Percentiles rank a stretch among this genome's conserved stretches.
Conservation (phyloP, 2,888 invertebrate species). For the Stenichneumon culpator region DNA sequence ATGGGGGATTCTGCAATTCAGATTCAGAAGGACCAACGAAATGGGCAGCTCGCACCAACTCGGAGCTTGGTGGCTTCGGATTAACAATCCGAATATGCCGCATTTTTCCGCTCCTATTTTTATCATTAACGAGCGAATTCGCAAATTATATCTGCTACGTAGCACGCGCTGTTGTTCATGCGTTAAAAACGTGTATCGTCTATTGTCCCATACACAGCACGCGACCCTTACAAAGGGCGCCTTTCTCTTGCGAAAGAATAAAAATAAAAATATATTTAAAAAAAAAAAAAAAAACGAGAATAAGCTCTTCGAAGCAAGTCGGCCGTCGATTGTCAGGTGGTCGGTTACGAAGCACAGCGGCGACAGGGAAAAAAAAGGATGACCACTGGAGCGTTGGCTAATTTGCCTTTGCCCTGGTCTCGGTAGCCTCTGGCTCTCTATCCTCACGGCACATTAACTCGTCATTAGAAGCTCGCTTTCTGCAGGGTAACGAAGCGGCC, state of each 20-base stretch:
- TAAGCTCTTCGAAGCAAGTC: conserved; percentile 38
- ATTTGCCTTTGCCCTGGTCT: conserved; percentile 61
- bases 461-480: conserved; percentile 64
- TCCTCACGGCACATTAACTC: conserved; percentile 61
- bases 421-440: conserved; percentile 28
- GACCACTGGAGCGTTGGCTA: conserved; percentile 53
- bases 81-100: too few relatives aligned
- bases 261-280: background rate
- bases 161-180: conserved; percentile 22
- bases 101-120: background rate
- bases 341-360: conserved; percentile 27
- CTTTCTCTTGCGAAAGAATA: conserved; percentile 16
- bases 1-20: too few relatives aligned
- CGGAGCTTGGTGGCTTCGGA: too few relatives aligned
- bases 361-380: conserved; percentile 45
- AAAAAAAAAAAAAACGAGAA: conserved; percentile 14
- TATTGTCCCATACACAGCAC: conserved; percentile 46
- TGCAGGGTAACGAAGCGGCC: conserved; percentile 55
- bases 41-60: too few relatives aligned
- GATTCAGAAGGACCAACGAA: too few relatives aligned
- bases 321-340: conserved; percentile 59
- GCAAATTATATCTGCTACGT: conserved; percentile 17
- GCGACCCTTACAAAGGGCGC: conserved; percentile 33
- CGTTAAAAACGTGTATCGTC: conserved; percentile 52
- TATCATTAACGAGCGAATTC: conserved; percentile 35